Percentiles rank a stretch among this genome's conserved stretches.
These are phyloP conservation scores for Coregonus sp. DNA, from an alignment of 2,797 vertebrate species.

Conservation along the genomic window DNA sequence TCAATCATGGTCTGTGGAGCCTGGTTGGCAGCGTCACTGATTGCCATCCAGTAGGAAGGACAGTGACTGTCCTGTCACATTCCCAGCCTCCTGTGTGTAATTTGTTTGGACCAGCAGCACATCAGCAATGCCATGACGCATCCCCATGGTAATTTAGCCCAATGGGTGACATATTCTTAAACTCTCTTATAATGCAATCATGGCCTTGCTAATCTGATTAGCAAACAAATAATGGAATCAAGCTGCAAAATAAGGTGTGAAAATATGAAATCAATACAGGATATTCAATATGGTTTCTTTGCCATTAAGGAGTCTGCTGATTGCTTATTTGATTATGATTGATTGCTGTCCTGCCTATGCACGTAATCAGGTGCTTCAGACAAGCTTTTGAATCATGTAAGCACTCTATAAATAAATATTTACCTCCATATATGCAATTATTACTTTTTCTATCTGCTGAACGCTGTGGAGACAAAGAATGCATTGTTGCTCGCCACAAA, in stretches of 20 bases:
- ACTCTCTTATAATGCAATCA: not conserved
- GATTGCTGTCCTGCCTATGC: not conserved
- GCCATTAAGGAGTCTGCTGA: not conserved
- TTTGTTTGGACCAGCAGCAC: not conserved
- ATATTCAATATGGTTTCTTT: not conserved
- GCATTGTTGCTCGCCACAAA: conserved; percentile 10
- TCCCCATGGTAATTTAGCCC: not conserved
- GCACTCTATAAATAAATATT: not conserved
- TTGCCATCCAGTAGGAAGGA: not conserved
- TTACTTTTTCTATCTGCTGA: not conserved
- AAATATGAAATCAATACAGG: not conserved
- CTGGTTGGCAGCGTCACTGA: not conserved
- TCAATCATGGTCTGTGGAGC: not conserved
- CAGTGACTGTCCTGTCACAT: not conserved
- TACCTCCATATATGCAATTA: not conserved
- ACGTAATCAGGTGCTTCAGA: not conserved
- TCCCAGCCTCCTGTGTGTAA: not conserved
- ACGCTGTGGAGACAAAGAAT: not conserved
- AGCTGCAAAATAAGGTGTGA: not conserved
- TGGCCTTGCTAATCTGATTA: not conserved
- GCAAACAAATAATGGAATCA: not conserved
- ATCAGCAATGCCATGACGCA: not conserved
- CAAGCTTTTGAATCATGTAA: not conserved
- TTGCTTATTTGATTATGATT: not conserved
- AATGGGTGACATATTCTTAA: not conserved